Percentiles rank a stretch among this genome's conserved stretches.
Evolutionary conservation across 2,888 invertebrate species (phyloP).

Genomic region (Campopleginae sp.): DNA sequence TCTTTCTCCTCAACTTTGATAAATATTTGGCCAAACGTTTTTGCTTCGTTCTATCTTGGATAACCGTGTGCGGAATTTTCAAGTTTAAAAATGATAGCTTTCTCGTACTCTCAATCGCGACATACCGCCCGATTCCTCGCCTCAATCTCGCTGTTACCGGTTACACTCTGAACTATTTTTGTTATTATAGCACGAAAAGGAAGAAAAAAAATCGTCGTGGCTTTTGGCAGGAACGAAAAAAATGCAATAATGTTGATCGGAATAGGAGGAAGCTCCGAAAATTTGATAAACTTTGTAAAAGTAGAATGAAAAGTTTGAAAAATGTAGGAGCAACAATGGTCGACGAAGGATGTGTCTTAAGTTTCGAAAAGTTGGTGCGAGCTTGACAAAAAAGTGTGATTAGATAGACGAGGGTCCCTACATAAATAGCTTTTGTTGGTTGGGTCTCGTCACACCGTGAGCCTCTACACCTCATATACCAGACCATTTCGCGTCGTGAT

Average conservation of each 20-base stretch:
- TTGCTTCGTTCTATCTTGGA: too few species aligned
- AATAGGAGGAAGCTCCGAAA: neutral
- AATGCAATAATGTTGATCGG: neutral
- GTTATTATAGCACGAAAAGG: neutral
- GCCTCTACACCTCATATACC: conserved; percentile 29
- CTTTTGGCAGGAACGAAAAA: neutral
- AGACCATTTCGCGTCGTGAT: conserved; percentile 12
- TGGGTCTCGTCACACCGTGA: neutral
- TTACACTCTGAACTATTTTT: neutral
- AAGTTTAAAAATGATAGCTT: too few species aligned
- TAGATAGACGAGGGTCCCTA: neutral
- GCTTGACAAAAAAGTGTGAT: neutral
- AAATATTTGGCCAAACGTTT: too few species aligned
- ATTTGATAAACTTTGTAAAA: neutral
- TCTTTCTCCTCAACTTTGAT: too few species aligned
- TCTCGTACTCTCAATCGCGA: too few species aligned
- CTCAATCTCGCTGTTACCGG: neutral
- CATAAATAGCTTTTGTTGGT: neutral
- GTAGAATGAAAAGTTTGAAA: neutral
- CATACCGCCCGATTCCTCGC: too few species aligned
- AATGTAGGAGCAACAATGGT: neutral
- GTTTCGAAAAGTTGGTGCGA: neutral
- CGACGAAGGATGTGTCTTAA: neutral
- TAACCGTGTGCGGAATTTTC: too few species aligned
- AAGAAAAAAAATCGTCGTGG: neutral